These are phyloP conservation scores for Catagonus wagneri DNA, from an alignment of 2,113 vertebrate genomes.

Conservation along the genomic window DNA sequence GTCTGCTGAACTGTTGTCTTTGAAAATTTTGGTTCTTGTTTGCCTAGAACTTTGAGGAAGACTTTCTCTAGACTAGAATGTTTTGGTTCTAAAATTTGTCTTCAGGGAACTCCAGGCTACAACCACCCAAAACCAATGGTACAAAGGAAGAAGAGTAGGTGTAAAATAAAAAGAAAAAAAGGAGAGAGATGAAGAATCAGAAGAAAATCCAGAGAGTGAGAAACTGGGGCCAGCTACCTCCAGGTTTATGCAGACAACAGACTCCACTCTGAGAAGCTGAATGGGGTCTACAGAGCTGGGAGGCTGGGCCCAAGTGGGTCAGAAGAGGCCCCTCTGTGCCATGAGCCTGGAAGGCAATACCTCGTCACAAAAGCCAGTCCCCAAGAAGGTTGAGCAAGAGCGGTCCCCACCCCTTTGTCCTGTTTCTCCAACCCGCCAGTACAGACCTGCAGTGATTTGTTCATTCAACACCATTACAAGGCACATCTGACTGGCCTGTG, in stretches of 20 bases:
- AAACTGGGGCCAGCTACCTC: background rate
- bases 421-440: background rate
- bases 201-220: background rate
- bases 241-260: background rate
- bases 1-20: background rate
- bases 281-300: background rate
- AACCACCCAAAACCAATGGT: background rate
- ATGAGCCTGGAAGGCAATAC: background rate
- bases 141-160: background rate
- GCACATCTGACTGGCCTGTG: fast-evolving
- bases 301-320: background rate
- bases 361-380: background rate
- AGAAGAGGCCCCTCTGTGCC: background rate
- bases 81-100: slow-evolving; percentile 7
- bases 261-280: background rate
- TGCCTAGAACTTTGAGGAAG: slow-evolving; percentile 26
- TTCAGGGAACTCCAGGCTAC: slow-evolving; percentile 29
- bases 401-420: background rate
- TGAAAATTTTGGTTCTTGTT: slow-evolving; percentile 38
- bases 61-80: background rate
- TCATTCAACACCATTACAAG: background rate
- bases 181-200: background rate
- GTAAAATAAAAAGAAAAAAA: background rate
- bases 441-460: background rate
- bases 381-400: background rate